phyloP scores from a whole-genome alignment of 2,888 invertebrate genomes.

The Leptura quadrifasciata region DNA sequence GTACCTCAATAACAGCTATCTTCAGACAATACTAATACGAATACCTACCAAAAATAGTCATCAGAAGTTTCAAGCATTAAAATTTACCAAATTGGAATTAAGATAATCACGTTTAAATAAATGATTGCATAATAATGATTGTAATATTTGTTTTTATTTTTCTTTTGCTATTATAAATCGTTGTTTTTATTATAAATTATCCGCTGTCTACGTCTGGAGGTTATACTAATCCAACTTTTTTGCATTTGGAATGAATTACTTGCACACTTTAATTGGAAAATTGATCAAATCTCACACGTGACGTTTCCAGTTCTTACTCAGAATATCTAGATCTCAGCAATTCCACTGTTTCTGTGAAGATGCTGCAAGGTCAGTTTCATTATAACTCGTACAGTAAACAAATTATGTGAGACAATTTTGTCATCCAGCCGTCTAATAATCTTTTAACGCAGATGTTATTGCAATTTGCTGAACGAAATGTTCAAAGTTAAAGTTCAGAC shows the following conservation, averaged over 20 bases:
- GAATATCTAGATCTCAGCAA: background rate
- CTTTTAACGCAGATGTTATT: too few relatives aligned
- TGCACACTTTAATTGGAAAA: background rate
- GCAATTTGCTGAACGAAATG: background rate
- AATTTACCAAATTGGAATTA: too few relatives aligned
- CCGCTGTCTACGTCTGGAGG: background rate
- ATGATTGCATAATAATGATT: too few relatives aligned
- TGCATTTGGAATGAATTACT: background rate
- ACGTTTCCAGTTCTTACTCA: background rate
- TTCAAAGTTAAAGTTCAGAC: background rate
- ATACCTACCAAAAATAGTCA: too few relatives aligned
- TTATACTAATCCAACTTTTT: background rate
- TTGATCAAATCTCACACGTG: background rate
- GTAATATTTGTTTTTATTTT: too few relatives aligned
- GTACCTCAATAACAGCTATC: too few relatives aligned
- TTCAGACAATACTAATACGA: too few relatives aligned
- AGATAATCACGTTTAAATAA: too few relatives aligned
- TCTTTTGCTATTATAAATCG: too few relatives aligned
- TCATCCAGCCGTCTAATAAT: background rate
- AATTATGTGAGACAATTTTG: background rate
- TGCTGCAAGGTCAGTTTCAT: background rate
- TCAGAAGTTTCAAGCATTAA: too few relatives aligned
- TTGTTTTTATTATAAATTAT: background rate
- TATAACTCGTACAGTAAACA: background rate
- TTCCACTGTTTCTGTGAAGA: background rate